Conservation (phyloP, 2,113 vertebrate genomes). For the Apteryx owenii region DNA sequence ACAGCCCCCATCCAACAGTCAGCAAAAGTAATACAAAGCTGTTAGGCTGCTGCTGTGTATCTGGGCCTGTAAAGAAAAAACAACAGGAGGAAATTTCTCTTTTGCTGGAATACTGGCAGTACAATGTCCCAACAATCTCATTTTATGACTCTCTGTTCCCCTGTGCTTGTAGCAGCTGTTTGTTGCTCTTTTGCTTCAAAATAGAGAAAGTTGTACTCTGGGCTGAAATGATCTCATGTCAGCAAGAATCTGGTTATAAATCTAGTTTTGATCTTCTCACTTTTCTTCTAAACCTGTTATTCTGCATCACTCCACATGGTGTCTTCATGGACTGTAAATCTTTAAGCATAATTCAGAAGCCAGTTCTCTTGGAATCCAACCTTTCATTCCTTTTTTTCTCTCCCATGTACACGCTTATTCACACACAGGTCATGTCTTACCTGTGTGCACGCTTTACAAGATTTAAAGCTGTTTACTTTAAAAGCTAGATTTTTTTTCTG, state of each 20-base stretch:
- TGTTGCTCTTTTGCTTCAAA: neutral
- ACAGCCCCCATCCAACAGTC: neutral
- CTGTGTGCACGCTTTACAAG: neutral
- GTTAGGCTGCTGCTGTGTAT: neutral
- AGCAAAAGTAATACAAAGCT: neutral
- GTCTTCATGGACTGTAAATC: constrained; percentile 34
- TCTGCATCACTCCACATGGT: constrained; percentile 49
- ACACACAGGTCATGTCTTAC: neutral
- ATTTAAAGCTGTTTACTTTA: constrained; percentile 53
- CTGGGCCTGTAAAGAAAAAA: neutral
- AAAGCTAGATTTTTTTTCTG: constrained; percentile 2
- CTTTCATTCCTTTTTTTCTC: neutral
- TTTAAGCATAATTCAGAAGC: neutral
- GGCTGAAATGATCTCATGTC: neutral
- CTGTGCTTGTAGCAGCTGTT: neutral
- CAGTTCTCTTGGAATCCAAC: neutral
- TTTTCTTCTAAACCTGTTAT: neutral
- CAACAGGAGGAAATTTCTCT: neutral
- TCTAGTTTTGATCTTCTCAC: neutral
- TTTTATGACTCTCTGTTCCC: neutral
- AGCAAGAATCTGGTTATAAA: neutral
- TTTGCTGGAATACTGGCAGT: neutral
- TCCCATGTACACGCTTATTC: neutral
- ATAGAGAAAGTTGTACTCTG: neutral
- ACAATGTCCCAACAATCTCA: neutral